Base-by-base conservation (phyloP, 2,113 vertebrate species). In the Microcebus tavaratra region DNA sequence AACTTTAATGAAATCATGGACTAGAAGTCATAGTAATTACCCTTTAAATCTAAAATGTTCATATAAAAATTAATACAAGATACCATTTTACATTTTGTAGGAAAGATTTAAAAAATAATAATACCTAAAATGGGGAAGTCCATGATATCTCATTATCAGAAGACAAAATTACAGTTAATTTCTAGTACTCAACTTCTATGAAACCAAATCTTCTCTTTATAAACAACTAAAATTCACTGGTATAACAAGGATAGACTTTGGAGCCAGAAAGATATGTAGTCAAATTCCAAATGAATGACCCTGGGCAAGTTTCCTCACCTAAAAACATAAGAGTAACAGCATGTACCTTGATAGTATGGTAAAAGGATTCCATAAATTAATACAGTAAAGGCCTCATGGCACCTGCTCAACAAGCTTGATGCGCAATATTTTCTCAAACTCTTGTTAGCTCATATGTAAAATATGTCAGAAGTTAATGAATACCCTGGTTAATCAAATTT, bases 101-200 rank as follows among this genome's bases (percentile, higher is more conserved):
- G 42, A 25, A 86, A 91, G 14, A 48, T 20, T 53, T 78, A 12
- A 61, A 95, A 75, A 78, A 55, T 63, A 75, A 72, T 12, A 72
- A 55, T 36, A 89, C n/a, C 27, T 87, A 90, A 78, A 93, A 50
- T 65, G 25, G 12, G 29, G 29, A 95, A 57, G 23, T 81, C 42
- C 21, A 25, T 0, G 11, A 63, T 29, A 63, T 82, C 48, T 39
- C 90, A 0, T 88, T 88, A 94, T 73, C 20, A 53, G 10, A 78
- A 92, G 23, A 91, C 73, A 91, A 91, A 73, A 75, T 42, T 70
- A 90, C 5, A 86, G 55, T 68, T 57, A 88, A 70, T 78, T 84
- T 91, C n/a, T 73, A 91, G 7, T 34, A 82, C 6, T 88, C 18
- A 29, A 78, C 3, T 36, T 57, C 39, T 92, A 67, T 72, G 68